Percentiles rank a stretch among this genome's conserved stretches.
Conservation (phyloP, 2,888 invertebrate genomes). For the Arge pagana region DNA sequence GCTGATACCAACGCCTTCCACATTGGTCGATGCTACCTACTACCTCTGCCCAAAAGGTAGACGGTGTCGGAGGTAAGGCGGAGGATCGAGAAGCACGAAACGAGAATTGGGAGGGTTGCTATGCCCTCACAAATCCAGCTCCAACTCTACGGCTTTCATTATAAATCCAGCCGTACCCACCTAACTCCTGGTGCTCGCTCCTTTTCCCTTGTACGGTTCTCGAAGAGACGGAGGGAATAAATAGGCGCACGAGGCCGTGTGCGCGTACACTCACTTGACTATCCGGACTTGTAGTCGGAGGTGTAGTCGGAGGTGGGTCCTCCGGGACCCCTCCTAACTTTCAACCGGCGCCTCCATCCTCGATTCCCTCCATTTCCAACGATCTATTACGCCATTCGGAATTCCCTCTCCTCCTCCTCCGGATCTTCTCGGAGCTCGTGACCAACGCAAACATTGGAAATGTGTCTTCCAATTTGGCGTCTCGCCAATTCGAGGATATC, state of each 20-base stretch:
- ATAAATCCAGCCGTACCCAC: constrained; percentile 54
- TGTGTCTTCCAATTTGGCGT: constrained; percentile 58
- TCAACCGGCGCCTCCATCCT: constrained; percentile 42
- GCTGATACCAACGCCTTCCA: too few relatives aligned
- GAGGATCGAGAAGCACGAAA: constrained; percentile 13
- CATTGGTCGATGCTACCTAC: too few relatives aligned
- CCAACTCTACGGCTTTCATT: constrained; percentile 56
- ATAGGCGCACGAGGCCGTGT: too few relatives aligned
- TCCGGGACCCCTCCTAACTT: constrained; percentile 51
- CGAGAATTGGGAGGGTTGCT: constrained; percentile 37
- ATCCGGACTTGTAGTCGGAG: too few relatives aligned
- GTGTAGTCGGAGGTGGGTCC: too few relatives aligned
- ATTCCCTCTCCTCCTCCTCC: constrained; percentile 26
- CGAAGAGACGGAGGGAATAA: constrained; percentile 24
- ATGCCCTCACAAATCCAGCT: constrained; percentile 55
- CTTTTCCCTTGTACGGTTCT: constrained; percentile 3
- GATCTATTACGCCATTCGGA: constrained; percentile 25
- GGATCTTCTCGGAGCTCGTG: constrained; percentile 37
- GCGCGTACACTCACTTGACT: too few relatives aligned
- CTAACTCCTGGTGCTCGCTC: too few relatives aligned
- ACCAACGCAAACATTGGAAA: constrained; percentile 53
- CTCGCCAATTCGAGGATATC: constrained; percentile 45
- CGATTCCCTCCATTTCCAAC: constrained; percentile 26
- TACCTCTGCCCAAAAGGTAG: constrained; percentile 20
- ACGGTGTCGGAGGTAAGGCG: constrained; percentile 8